These are phyloP conservation scores for Nasonia longicornis DNA, from an alignment of 1,140 invertebrate genomes.

Conservation along the genomic window DNA sequence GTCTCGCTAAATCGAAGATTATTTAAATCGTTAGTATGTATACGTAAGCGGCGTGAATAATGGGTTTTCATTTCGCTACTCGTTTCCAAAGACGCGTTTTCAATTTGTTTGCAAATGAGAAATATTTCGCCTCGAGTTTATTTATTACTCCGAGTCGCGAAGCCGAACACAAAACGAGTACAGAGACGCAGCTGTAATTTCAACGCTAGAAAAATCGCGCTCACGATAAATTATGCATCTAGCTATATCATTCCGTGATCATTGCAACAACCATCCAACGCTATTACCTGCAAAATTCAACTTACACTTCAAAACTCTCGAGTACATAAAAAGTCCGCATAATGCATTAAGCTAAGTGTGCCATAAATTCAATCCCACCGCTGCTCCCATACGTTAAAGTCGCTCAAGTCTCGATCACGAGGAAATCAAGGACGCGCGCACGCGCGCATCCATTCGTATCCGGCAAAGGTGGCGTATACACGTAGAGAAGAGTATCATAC, in stretches of 20 bases:
- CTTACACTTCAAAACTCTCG: not conserved
- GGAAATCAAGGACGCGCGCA: slow-evolving; percentile 36
- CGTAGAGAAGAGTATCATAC: slow-evolving; percentile 6
- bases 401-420: not conserved
- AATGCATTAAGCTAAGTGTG: slow-evolving; percentile 12
- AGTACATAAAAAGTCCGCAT: not conserved
- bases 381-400: slow-evolving; percentile 1
- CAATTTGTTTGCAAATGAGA: not conserved
- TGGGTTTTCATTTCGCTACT: too few relatives aligned
- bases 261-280: not conserved
- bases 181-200: too few relatives aligned
- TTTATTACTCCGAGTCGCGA: not conserved
- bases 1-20: not conserved
- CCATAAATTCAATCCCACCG: slow-evolving; percentile 30
- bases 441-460: slow-evolving; percentile 20
- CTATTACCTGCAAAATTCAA: not conserved
- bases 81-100: not conserved
- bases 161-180: too few relatives aligned
- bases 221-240: not conserved
- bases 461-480: slow-evolving; percentile 14
- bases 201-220: not conserved
- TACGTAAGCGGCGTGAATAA: not conserved
- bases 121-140: not conserved
- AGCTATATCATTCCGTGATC: not conserved
- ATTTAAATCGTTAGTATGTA: not conserved